Conservation (phyloP, 1,140 invertebrate species). For the Drosophila pachea region DNA sequence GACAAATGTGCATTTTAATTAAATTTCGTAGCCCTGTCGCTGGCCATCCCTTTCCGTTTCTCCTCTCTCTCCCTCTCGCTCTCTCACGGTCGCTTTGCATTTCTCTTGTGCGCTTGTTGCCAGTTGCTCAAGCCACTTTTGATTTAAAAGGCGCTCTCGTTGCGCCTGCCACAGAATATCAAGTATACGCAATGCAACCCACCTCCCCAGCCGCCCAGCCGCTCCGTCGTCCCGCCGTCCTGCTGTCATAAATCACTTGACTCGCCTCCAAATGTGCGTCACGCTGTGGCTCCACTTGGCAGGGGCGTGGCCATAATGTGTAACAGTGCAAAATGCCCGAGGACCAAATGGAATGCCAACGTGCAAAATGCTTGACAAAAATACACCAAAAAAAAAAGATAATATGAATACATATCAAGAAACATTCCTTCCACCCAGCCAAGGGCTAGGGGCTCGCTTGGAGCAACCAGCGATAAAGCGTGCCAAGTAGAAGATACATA, state of each 20-base stretch:
- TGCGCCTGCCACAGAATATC: slow-evolving; percentile 44
- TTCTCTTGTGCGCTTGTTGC: slow-evolving; percentile 20
- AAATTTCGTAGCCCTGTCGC: slow-evolving; percentile 59
- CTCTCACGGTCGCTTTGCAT: slow-evolving; percentile 8
- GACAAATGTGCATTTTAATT: slow-evolving; percentile 77
- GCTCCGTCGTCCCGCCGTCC: not conserved
- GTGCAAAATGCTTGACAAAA: slow-evolving; percentile 53
- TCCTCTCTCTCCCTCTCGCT: slow-evolving; percentile 2
- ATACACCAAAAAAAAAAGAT: slow-evolving; percentile 11
- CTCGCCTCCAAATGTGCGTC: slow-evolving; percentile 43
- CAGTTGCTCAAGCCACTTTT: slow-evolving; percentile 44
- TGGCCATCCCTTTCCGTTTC: slow-evolving; percentile 4
- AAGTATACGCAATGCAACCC: slow-evolving; percentile 55
- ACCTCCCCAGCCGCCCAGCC: no score
- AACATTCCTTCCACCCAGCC: not conserved
- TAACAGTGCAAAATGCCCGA: slow-evolving; percentile 68
- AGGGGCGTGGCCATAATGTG: slow-evolving; percentile 52
- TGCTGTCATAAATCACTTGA: slow-evolving; percentile 72
- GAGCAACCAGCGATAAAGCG: slow-evolving; percentile 55
- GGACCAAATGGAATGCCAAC: slow-evolving; percentile 66
- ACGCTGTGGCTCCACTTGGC: not conserved
- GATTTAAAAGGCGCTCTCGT: slow-evolving; percentile 47
- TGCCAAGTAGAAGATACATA: slow-evolving; percentile 74
- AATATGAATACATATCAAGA: slow-evolving; percentile 13
- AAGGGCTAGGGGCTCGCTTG: not conserved